phyloP scores from a whole-genome alignment of 1,140 invertebrate genomes.

The Bombus balteatus region DNA sequence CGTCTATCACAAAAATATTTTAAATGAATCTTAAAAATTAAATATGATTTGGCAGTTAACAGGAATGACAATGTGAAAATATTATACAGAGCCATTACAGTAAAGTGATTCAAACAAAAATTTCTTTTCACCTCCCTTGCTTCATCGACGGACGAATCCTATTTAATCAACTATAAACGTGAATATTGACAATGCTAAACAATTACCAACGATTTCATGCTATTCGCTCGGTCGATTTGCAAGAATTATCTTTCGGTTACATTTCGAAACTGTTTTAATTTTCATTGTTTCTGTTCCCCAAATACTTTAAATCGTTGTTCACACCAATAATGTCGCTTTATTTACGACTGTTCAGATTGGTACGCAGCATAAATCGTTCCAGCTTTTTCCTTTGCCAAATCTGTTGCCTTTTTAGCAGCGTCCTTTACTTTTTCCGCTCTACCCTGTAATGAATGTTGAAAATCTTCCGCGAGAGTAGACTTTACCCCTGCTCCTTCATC shows the following conservation, averaged over 20 bases:
- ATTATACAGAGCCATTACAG: neutral
- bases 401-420: constrained; percentile 89
- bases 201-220: neutral
- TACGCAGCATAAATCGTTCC: constrained; percentile 84
- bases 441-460: constrained; percentile 79
- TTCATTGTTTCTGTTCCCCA: neutral
- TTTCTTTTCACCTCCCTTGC: neutral
- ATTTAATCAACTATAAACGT: neutral
- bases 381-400: constrained; percentile 89
- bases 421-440: constrained; percentile 88
- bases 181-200: neutral
- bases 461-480: constrained; percentile 71
- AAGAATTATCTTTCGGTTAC: neutral
- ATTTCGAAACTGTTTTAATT: neutral
- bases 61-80: constrained; percentile 64
- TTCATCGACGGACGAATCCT: neutral
- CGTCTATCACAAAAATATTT: neutral
- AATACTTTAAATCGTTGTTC: neutral
- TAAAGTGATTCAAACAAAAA: neutral
- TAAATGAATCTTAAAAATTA: constrained; percentile 13
- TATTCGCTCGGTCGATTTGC: neutral
- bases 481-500: constrained; percentile 40
- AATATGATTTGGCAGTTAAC: constrained; percentile 57
- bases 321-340: constrained; percentile 7
- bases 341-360: constrained; percentile 83